phyloP scores from a whole-genome alignment of 2,113 vertebrate species.

The Nematolebias whitei region DNA sequence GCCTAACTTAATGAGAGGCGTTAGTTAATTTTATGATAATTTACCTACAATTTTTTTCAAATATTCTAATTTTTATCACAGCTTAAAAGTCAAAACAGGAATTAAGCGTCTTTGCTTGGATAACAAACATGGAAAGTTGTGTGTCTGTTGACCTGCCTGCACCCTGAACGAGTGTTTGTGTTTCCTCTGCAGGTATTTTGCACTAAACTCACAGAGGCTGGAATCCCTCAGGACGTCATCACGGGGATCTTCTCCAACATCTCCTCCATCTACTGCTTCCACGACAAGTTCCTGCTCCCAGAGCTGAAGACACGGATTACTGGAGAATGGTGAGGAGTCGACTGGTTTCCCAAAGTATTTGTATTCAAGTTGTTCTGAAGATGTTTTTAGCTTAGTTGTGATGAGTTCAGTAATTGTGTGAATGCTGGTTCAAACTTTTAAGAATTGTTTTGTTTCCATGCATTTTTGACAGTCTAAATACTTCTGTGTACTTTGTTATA shows the following conservation, averaged over 20 bases:
- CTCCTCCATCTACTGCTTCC: constrained; percentile 96
- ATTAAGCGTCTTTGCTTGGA: not conserved
- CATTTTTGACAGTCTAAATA: no score
- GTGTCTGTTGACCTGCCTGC: constrained; percentile 30
- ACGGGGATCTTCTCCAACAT: constrained; percentile 98
- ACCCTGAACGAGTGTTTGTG: not conserved
- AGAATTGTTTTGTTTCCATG: no score
- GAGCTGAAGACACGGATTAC: constrained; percentile 92
- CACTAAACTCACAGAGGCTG: constrained; percentile 88
- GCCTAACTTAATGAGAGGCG: no score
- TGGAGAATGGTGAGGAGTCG: constrained; percentile 87
- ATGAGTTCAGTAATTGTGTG: constrained; percentile 8
- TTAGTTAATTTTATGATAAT: not conserved
- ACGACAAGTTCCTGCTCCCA: constrained; percentile 93
- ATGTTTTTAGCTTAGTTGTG: not conserved
- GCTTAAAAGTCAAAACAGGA: no score
- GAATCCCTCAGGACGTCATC: constrained; percentile 89
- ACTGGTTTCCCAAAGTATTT: not conserved
- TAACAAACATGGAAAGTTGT: no score
- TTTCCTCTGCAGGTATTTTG: constrained; percentile 88
- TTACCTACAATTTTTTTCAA: not conserved
- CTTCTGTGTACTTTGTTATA: no score
- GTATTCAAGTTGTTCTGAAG: not conserved
- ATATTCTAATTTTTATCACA: not conserved
- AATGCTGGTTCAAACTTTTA: no score